Evolutionary conservation across 1,140 invertebrate species (phyloP).

Genomic region (Pseudachorutes palmiensis): DNA sequence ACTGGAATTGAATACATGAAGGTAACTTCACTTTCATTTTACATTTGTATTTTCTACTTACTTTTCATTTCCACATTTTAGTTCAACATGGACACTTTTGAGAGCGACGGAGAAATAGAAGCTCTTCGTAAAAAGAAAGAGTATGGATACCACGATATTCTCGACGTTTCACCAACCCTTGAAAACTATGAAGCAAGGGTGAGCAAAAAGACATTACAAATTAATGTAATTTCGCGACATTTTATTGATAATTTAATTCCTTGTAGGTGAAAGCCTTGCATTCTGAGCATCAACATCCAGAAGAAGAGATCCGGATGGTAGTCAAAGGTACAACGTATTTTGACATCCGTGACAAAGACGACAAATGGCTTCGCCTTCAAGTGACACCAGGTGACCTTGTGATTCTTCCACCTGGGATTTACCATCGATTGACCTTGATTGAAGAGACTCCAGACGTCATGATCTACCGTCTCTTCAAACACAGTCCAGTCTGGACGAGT

Average conservation of each 20-base stretch:
- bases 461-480: conserved; percentile 61
- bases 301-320: conserved; percentile 81
- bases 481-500: conserved; percentile 84
- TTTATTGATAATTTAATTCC: background rate
- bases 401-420: conserved; percentile 90
- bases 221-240: background rate
- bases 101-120: conserved; percentile 55
- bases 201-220: conserved; percentile 11
- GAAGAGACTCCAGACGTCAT: conserved; percentile 56
- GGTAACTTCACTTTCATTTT: no score
- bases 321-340: conserved; percentile 81
- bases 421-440: conserved; percentile 94
- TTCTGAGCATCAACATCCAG: conserved; percentile 88
- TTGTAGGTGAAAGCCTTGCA: conserved; percentile 66
- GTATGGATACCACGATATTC: conserved; percentile 82
- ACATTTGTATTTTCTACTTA: no score
- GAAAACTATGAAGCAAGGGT: conserved; percentile 82
- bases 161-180: conserved; percentile 70
- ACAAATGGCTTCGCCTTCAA: conserved; percentile 87
- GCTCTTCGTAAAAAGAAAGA: conserved; percentile 63
- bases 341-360: conserved; percentile 82
- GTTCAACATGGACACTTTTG: conserved; percentile 47
- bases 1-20: conserved; percentile 34
- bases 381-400: conserved; percentile 71
- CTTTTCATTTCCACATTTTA: no score